phyloP scores from a whole-genome alignment of 1,140 invertebrate genomes.

The Nephila pilipes region DNA sequence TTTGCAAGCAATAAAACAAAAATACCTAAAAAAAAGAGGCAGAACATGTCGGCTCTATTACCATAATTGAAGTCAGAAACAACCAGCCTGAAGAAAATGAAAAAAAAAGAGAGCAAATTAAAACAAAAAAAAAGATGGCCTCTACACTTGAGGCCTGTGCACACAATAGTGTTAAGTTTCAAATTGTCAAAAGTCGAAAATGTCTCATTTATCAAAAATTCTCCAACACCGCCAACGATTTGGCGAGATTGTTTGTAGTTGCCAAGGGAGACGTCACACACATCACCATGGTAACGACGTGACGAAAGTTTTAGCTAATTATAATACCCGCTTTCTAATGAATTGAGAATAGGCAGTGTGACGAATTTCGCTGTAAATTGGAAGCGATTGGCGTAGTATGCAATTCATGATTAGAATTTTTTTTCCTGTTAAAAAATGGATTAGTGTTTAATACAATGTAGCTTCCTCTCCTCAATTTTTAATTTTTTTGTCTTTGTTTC shows the following conservation, averaged over 20 bases:
- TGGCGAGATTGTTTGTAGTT: slow-evolving; percentile 60
- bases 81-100: not conserved
- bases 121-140: not conserved
- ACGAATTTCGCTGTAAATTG: slow-evolving; percentile 51
- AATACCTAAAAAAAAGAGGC: not conserved
- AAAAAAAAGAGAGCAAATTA: not conserved
- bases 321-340: slow-evolving; percentile 60
- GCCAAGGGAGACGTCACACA: slow-evolving; percentile 48
- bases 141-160: not conserved
- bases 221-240: not conserved
- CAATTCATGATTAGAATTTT: not conserved
- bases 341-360: slow-evolving; percentile 35
- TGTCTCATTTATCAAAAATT: slow-evolving; percentile 67
- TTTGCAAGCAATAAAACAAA: not conserved
- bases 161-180: slow-evolving; percentile 43
- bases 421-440: not conserved
- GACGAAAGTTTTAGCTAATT: slow-evolving; percentile 66
- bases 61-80: slow-evolving; percentile 29
- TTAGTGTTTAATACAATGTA: no score
- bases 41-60: slow-evolving; percentile 42
- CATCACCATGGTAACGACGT: slow-evolving; percentile 48
- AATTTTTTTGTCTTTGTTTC: not conserved
- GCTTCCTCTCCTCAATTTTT: not conserved
- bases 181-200: slow-evolving; percentile 66
- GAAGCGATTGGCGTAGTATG: slow-evolving; percentile 25